Evolutionary conservation across 2,888 invertebrate species (phyloP).

Genomic region (Tachina grossa): DNA sequence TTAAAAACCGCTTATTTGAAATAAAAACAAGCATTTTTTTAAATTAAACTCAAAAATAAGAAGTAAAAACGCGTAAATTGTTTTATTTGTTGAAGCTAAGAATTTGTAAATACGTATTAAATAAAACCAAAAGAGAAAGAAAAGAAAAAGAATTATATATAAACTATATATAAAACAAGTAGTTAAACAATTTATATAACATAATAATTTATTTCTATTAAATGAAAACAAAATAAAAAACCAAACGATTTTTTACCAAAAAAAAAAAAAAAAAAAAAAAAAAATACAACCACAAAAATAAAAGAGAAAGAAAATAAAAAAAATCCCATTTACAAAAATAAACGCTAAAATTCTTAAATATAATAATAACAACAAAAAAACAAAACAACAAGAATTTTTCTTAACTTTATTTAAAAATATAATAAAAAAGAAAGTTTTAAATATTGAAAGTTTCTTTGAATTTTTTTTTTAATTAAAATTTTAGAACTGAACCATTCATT

Average conservation of each 20-base stretch:
- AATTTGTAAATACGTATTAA: slow-evolving; percentile 68
- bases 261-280: slow-evolving; percentile 49
- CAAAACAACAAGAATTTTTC: slow-evolving; percentile 28
- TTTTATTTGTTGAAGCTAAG: slow-evolving; percentile 69
- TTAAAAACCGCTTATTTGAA: slow-evolving; percentile 66
- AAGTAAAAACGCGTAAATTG: slow-evolving; percentile 64
- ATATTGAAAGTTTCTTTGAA: slow-evolving; percentile 41
- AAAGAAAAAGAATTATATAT: slow-evolving; percentile 25
- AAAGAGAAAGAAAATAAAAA: slow-evolving; percentile 30
- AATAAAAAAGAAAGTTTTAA: slow-evolving; percentile 55
- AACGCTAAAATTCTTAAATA: slow-evolving; percentile 62
- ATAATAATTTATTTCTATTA: slow-evolving; percentile 70
- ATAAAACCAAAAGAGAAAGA: slow-evolving; percentile 33
- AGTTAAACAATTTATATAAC: slow-evolving; percentile 70
- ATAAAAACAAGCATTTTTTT: slow-evolving; percentile 50
- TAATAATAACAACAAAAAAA: slow-evolving; percentile 6
- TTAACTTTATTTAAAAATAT: slow-evolving; percentile 60
- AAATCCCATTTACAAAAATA: slow-evolving; percentile 67
- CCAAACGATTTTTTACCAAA: slow-evolving; percentile 70
- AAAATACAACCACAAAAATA: slow-evolving; percentile 59
- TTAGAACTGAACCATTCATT: slow-evolving; percentile 38
- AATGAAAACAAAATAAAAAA: slow-evolving; percentile 60
- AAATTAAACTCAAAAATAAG: slow-evolving; percentile 55
- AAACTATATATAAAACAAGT: slow-evolving; percentile 47
- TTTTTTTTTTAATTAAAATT: slow-evolving; percentile 25